Evolutionary conservation across 2,888 invertebrate species (phyloP).

Genomic region (Ophonus ardosiacus): DNA sequence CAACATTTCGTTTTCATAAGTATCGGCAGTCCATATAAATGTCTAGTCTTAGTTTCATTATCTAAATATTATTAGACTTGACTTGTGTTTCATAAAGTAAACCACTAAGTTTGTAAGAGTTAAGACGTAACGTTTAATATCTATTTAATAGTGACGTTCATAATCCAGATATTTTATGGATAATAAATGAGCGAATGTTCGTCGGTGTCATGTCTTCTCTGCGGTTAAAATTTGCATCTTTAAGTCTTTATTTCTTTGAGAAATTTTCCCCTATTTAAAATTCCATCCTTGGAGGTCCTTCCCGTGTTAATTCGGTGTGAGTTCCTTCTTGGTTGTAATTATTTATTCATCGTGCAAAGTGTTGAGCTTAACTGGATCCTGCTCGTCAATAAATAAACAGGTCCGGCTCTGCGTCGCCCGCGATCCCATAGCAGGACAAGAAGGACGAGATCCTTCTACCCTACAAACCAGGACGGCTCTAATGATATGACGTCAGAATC

Average conservation of each 20-base stretch:
- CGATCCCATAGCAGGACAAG: neutral
- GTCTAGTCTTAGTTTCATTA: too few species aligned
- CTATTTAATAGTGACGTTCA: too few species aligned
- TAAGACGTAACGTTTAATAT: too few species aligned
- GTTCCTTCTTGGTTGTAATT: neutral
- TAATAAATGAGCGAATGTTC: neutral
- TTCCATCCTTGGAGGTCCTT: neutral
- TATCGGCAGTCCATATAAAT: too few species aligned
- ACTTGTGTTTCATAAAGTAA: too few species aligned
- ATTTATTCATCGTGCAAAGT: conserved; percentile 20
- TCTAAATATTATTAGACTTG: too few species aligned
- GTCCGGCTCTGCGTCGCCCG: conserved; percentile 12
- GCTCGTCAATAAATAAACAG: conserved; percentile 36
- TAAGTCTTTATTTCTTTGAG: neutral
- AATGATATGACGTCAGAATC: neutral
- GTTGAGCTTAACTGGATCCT: conserved; percentile 16
- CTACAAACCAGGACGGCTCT: neutral
- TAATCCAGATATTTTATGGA: too few species aligned
- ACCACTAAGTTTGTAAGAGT: too few species aligned
- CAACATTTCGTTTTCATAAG: too few species aligned
- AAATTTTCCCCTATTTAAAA: neutral
- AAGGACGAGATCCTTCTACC: neutral
- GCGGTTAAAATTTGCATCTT: too few species aligned
- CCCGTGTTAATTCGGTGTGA: conserved; percentile 2
- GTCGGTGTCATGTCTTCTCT: neutral